phyloP scores from a whole-genome alignment of 2,113 vertebrate species.

The Callopanchax toddi region DNA sequence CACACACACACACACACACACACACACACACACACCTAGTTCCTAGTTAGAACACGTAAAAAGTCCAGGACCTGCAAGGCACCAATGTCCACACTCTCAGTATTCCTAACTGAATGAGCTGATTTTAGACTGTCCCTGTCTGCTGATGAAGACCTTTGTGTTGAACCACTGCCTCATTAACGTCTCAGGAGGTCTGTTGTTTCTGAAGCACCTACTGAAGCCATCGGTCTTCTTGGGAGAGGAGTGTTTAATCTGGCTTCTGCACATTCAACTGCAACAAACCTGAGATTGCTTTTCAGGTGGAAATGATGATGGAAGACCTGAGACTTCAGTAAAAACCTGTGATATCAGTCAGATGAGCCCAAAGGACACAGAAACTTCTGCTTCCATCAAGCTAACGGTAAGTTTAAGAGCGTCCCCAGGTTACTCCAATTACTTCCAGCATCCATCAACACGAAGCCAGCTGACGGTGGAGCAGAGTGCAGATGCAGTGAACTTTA shows the following conservation, averaged over 20 bases:
- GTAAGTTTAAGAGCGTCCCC: background rate
- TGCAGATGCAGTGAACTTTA: slow-evolving; percentile 53
- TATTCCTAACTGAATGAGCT: background rate
- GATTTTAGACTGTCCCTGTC: background rate
- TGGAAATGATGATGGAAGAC: slow-evolving; percentile 36
- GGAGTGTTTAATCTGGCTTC: slow-evolving; percentile 13
- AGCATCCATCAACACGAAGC: slow-evolving; percentile 9
- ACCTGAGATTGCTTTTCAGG: slow-evolving; percentile 42
- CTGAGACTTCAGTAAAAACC: slow-evolving; percentile 5
- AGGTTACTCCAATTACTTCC: background rate
- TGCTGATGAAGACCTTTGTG: background rate
- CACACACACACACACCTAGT: no score
- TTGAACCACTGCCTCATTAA: background rate
- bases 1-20: no score
- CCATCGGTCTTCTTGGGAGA: background rate
- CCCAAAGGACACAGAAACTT: background rate
- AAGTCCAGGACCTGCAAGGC: background rate
- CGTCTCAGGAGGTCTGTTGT: background rate
- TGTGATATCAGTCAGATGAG: slow-evolving; percentile 10
- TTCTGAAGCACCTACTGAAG: background rate
- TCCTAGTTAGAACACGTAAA: background rate
- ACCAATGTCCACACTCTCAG: background rate
- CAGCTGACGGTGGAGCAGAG: slow-evolving; percentile 44
- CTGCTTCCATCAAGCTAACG: background rate
- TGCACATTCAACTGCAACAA: slow-evolving; percentile 25